Percentiles rank a stretch among this genome's conserved stretches.
These are phyloP conservation scores for Telmatochromis sp. DNA, from an alignment of 2,113 vertebrate species.

Conservation along the genomic window DNA sequence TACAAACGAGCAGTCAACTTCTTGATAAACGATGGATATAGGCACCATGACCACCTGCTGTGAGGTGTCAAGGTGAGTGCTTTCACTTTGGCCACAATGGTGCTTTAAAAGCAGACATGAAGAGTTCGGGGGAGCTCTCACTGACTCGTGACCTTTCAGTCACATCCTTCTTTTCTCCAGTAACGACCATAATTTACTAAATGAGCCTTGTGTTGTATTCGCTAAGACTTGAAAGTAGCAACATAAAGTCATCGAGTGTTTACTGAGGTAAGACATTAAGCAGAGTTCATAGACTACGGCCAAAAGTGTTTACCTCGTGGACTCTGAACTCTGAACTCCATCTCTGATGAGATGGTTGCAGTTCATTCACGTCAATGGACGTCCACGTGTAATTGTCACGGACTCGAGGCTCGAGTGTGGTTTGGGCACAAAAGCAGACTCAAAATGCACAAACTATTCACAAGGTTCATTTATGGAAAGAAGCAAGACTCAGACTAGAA, in stretches of 20 bases:
- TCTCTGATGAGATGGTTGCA: background rate
- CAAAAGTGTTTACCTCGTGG: accelerated
- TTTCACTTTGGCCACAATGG: background rate
- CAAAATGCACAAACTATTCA: background rate
- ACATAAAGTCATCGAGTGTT: background rate
- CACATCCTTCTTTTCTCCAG: background rate
- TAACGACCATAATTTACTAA: background rate
- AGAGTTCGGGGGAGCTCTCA: accelerated
- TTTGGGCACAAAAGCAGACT: background rate
- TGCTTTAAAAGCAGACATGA: background rate
- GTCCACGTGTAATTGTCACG: background rate
- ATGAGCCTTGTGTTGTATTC: background rate
- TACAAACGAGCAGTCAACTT: accelerated
- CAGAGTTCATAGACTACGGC: background rate
- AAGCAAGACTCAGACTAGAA: background rate
- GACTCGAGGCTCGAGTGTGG: background rate
- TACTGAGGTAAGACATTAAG: background rate
- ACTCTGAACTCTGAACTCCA: background rate
- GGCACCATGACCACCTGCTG: background rate
- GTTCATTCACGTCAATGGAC: background rate
- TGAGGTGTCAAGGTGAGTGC: background rate
- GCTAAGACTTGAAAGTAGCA: background rate
- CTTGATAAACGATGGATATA: background rate
- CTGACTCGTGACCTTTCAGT: background rate
- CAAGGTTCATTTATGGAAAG: background rate